phyloP scores from a whole-genome alignment of 2,797 vertebrate species.

The Platalea minor region DNA sequence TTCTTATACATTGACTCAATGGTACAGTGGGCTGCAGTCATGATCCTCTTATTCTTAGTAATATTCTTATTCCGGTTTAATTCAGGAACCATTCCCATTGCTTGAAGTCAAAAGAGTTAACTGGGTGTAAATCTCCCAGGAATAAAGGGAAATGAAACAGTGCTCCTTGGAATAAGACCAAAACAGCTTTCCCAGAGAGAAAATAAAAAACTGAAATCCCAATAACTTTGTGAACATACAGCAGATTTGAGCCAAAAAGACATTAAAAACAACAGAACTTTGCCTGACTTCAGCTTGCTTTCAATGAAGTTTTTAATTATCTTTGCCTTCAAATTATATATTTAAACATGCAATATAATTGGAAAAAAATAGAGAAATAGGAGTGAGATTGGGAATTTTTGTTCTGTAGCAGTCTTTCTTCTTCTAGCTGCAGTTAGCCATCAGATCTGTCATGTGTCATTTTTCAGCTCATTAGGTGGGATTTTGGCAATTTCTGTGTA shows the following conservation, averaged over 20 bases:
- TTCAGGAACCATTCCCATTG: neutral
- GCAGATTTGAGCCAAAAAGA: slow-evolving; percentile 3
- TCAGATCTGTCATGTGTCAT: slow-evolving; percentile 75
- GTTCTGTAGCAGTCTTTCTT: slow-evolving; percentile 38
- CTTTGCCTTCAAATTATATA: slow-evolving; percentile 29
- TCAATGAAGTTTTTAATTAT: slow-evolving; percentile 24
- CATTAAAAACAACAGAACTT: slow-evolving; percentile 6
- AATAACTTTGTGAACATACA: neutral
- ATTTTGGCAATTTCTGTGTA: slow-evolving; percentile 76
- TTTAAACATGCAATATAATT: neutral
- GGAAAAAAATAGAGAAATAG: slow-evolving; percentile 19
- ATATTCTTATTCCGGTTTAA: neutral
- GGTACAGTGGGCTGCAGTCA: neutral
- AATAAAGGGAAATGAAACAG: slow-evolving; percentile 21
- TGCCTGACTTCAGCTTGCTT: neutral
- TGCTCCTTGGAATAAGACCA: slow-evolving; percentile 28
- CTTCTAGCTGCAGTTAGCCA: slow-evolving; percentile 70
- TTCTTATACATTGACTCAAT: neutral
- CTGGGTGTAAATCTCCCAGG: neutral
- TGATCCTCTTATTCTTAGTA: neutral
- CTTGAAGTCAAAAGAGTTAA: slow-evolving; percentile 43
- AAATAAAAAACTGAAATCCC: neutral
- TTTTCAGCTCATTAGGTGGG: slow-evolving; percentile 80
- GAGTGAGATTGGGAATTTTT: slow-evolving; percentile 10
- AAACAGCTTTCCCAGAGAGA: slow-evolving; percentile 43